These are phyloP conservation scores for Anguilla marmorata DNA, from an alignment of 2,797 vertebrate species.

Conservation along the genomic window DNA sequence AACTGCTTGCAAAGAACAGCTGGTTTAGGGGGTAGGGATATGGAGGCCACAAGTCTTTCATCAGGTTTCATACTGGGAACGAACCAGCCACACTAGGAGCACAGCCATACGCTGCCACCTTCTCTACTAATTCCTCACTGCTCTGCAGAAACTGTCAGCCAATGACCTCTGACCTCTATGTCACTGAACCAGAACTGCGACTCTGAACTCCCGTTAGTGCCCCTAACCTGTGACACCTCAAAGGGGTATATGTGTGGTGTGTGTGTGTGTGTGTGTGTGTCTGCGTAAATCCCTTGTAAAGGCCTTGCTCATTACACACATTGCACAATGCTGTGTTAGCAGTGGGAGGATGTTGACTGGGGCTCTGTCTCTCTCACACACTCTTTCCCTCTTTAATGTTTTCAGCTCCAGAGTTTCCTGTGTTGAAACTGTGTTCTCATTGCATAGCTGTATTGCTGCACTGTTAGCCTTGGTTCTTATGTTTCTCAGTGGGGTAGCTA, in stretches of 20 bases:
- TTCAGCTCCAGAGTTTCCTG: not conserved
- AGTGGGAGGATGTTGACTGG: not conserved
- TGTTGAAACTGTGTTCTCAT: not conserved
- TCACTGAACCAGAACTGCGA: not conserved
- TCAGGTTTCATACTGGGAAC: not conserved
- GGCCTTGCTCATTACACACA: not conserved
- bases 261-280: not conserved
- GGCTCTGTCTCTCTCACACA: not conserved
- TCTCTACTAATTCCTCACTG: not conserved
- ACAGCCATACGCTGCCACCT: not conserved
- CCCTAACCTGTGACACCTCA: not conserved
- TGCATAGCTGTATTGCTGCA: not conserved
- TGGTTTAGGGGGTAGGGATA: not conserved
- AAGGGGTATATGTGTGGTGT: not conserved
- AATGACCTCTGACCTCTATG: not conserved
- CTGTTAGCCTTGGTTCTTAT: not conserved
- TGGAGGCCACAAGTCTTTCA: not conserved
- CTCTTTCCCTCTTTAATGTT: not conserved
- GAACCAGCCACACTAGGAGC: not conserved
- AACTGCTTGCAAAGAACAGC: conserved; percentile 17
- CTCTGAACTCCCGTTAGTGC: not conserved
- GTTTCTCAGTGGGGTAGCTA: not conserved
- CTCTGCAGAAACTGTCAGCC: not conserved
- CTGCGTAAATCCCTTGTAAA: not conserved
- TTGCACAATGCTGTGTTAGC: not conserved